Base-by-base conservation (phyloP, 2,888 invertebrate species). In the Tachystola acroxantha region DNA sequence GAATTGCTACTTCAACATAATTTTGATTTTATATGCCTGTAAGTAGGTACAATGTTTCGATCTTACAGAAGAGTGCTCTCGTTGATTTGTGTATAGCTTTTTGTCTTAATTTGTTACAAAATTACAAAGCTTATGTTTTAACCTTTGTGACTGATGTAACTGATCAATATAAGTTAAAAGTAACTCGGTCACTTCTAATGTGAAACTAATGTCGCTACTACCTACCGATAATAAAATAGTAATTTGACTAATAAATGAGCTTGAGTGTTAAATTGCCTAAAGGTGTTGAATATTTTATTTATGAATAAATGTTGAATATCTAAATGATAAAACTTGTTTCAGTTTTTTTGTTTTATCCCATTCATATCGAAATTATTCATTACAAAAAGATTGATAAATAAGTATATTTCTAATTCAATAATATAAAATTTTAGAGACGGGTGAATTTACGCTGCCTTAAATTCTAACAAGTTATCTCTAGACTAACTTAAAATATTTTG, bases 361-460 rank as follows among this genome's bases (percentile, higher is more conserved):
- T 79, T 80, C 74, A 79, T 80, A 74, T 78, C 73, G 76, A 79
- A 81, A 76, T 78, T 60, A 82, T 72, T 77, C 68, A 78, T 74
- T 78, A 74, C 73, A 75, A 78, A 76, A 77, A 71, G 71, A 67
- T 65, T 81, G 81, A 86, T 87, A 87, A 87, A 87, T 87, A 87
- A 85, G 81, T 87, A 86, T 86, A 85, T 82, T 79, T 84, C 86
- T 85, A 86, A 74, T 74, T 86, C 81, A 79, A 79, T 86, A 76
- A 84, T 87, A 87, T 85, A 87, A 87, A 87, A 85, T 71, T 84
- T 87, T 71, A 82, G 73, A 86, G 84, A 86, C 85, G 84, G 86
- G 86, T 82, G 85, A 84, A 79, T 84, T 82, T 78, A 85, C 73
- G 80, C 74, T 77, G 78, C 47, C 81, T 84, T 85, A 85, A 37